Percentiles rank a stretch among this genome's conserved stretches.
Conservation (phyloP, 2,797 vertebrate species). For the Hephaestus fuliginosus region DNA sequence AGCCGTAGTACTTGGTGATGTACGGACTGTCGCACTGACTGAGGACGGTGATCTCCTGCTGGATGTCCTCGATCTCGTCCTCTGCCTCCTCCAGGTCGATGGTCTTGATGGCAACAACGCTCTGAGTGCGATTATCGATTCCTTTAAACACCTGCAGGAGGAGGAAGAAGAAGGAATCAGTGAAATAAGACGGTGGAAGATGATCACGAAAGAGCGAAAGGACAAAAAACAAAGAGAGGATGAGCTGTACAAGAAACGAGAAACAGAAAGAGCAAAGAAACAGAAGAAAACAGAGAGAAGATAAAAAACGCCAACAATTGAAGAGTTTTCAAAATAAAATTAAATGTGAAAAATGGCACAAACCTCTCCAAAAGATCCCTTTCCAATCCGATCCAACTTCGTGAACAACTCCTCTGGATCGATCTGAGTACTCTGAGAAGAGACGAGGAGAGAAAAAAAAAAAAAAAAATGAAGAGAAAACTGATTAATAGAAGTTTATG, state of each 20-base stretch:
- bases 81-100: slow-evolving; percentile 99
- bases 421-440: slow-evolving; percentile 88
- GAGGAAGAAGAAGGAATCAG: not conserved
- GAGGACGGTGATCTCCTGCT: slow-evolving; percentile 98
- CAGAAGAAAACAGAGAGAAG: no score
- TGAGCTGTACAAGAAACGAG: no score
- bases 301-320: not conserved
- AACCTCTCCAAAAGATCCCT: slow-evolving; percentile 94
- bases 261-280: no score
- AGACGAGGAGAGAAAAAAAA: not conserved
- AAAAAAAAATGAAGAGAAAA: not conserved
- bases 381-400: slow-evolving; percentile 94
- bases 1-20: slow-evolving; percentile 97
- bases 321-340: not conserved
- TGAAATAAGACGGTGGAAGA: not conserved
- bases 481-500: not conserved
- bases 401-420: slow-evolving; percentile 95
- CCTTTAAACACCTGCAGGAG: slow-evolving; percentile 91
- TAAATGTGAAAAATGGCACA: not conserved
- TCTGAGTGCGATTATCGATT: slow-evolving; percentile 92
- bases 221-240: no score
- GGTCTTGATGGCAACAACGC: slow-evolving; percentile 94
- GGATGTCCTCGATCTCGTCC: slow-evolving; percentile 99
- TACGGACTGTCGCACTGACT: slow-evolving; percentile 98
- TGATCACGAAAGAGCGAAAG: no score